Evolutionary conservation across 2,113 vertebrate species (phyloP).

Genomic region (Phyllostomus discolor): DNA sequence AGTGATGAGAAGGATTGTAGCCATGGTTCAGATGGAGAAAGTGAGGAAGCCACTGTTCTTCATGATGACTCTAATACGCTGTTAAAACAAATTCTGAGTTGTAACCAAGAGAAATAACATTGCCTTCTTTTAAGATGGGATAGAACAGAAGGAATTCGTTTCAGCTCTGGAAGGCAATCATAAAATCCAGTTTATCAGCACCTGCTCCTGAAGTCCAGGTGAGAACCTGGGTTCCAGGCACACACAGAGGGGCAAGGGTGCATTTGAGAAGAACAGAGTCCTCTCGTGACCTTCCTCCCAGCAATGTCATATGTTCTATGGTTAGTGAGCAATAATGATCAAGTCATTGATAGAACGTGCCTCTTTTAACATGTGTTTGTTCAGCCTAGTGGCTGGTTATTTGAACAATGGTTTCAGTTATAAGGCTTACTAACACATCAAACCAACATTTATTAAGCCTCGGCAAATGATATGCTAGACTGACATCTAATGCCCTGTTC

Average conservation of each 20-base stretch:
- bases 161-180: constrained; percentile 64
- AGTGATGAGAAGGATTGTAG: constrained; percentile 16
- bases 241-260: accelerated
- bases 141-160: constrained; percentile 70
- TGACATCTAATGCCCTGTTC: neutral
- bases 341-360: neutral
- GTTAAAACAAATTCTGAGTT: constrained; percentile 73
- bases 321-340: neutral
- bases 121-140: constrained; percentile 54
- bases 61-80: constrained; percentile 64
- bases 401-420: neutral
- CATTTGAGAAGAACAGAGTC: neutral
- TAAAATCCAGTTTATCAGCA: constrained; percentile 50
- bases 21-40: constrained; percentile 55
- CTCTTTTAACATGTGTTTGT: neutral
- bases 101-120: constrained; percentile 52
- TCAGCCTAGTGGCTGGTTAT: neutral
- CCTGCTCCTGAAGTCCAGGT: neutral
- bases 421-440: neutral
- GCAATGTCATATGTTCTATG: neutral
- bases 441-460: neutral
- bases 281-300: neutral
- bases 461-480: neutral
- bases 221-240: neutral
- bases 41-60: constrained; percentile 54